Base-by-base conservation (phyloP, 1,140 invertebrate species). In the Lordiphosa clarofinis region DNA sequence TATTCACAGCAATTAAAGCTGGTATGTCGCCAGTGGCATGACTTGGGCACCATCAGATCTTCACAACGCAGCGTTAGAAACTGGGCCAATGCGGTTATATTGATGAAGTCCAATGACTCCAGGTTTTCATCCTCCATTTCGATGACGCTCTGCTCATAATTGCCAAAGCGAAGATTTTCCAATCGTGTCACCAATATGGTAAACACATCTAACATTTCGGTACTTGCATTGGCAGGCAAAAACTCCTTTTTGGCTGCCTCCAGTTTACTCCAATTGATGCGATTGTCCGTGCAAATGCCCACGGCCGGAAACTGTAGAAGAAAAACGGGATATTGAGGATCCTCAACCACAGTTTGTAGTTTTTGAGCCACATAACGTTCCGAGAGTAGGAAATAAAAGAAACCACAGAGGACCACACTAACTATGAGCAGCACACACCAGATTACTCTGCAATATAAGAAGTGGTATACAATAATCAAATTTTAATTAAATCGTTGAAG, bases 291-390 rank as follows among this genome's bases (percentile, higher is more conserved):
- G 71, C 93, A 94, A 49, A 94, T 87, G 0, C 92, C 93, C 0
- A 94, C 91, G 1, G 93, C 93, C 1, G 93, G 93, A 79, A 94
- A 94, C 0, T 91, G 91, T 36, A 93, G 91, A 59, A 92, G 91
- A 90, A 92, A 93, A 11, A 94, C 92, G 0, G 92, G 92, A 42
- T 91, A 91, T 73, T 93, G 92, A 0, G 92, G 93, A 40, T 92
- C 92, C 59, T 94, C 92, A 54, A 94, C 92, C 0, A 93, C 91
- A 1, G 90, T 89, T 49, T 87, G 72, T 28, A 87, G 44, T 35
- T 82, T 87, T 50, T 87, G 78, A 6, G 73, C 49, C 4, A 54
- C 62, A 49, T 67, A 87, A 3, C 78, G 78, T 9, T 84, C 61
- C n/a, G 84, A 65, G 1, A 87, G 66, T 4, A 79, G 39, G 19